Evolutionary conservation across 2,113 vertebrate species (phyloP).

Genomic region (Gorsachius goisagi): DNA sequence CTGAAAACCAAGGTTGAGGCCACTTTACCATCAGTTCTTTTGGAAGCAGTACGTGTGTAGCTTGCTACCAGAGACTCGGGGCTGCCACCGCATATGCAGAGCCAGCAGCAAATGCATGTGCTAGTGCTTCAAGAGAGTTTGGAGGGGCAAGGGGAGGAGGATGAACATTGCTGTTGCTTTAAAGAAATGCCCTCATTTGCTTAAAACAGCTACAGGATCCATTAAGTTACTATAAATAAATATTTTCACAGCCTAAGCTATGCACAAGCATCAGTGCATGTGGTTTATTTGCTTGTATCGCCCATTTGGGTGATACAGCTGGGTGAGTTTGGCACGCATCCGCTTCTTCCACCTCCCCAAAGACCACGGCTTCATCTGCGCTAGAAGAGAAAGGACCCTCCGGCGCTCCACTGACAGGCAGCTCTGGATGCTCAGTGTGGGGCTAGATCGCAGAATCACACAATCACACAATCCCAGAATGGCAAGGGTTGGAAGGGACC

Average conservation of each 20-base stretch:
- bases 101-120: background rate
- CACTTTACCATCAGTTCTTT: background rate
- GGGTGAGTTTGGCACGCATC: background rate
- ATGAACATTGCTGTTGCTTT: background rate
- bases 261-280: background rate
- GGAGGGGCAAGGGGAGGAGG: background rate
- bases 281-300: background rate
- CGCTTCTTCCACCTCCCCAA: background rate
- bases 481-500: no score
- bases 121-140: background rate
- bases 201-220: background rate
- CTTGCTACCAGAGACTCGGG: background rate
- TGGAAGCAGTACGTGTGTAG: background rate
- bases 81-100: rapidly evolving
- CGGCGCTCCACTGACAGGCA: background rate
- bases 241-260: background rate
- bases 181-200: background rate
- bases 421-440: background rate
- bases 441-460: no score
- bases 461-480: no score
- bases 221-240: background rate
- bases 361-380: background rate
- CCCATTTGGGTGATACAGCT: background rate
- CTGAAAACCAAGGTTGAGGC: background rate
- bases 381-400: background rate